These are phyloP conservation scores for Macrophya alboannulata DNA, from an alignment of 2,888 invertebrate genomes.

Conservation along the genomic window DNA sequence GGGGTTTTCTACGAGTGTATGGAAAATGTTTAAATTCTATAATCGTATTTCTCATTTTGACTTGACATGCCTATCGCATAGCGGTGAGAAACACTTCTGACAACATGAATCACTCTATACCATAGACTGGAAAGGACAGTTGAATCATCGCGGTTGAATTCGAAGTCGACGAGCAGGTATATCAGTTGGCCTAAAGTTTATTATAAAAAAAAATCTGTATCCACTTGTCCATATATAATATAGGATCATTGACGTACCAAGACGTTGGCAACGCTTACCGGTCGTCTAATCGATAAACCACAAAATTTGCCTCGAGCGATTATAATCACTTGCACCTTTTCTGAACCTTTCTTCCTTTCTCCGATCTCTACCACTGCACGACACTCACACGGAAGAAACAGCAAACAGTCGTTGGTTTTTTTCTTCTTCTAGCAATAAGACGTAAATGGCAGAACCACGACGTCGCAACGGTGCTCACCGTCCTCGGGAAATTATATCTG, in stretches of 20 bases:
- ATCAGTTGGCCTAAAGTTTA: not conserved
- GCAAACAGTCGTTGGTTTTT: not conserved
- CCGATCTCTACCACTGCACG: conserved; percentile 24
- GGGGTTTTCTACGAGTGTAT: not conserved
- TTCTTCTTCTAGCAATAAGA: not conserved
- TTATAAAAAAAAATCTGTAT: conserved; percentile 7
- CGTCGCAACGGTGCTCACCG: not conserved
- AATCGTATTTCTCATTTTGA: not conserved
- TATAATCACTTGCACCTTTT: conserved; percentile 45
- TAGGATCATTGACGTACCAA: conserved; percentile 8
- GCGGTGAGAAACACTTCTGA: not conserved
- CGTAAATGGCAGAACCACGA: not conserved
- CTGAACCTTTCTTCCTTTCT: conserved; percentile 7
- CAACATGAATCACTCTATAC: conserved; percentile 43
- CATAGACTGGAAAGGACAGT: not conserved
- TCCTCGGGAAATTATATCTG: conserved; percentile 41
- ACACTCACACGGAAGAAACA: not conserved
- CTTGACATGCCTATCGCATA: not conserved
- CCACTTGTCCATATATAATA: not conserved
- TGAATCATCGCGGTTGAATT: conserved; percentile 29
- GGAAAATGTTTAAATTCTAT: not conserved
- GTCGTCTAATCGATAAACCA: conserved; percentile 21
- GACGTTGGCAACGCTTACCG: not conserved
- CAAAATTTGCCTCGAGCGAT: conserved; percentile 25
- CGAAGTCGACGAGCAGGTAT: not conserved